Base-by-base conservation (phyloP, 2,797 vertebrate genomes). In the Columba guinea region DNA sequence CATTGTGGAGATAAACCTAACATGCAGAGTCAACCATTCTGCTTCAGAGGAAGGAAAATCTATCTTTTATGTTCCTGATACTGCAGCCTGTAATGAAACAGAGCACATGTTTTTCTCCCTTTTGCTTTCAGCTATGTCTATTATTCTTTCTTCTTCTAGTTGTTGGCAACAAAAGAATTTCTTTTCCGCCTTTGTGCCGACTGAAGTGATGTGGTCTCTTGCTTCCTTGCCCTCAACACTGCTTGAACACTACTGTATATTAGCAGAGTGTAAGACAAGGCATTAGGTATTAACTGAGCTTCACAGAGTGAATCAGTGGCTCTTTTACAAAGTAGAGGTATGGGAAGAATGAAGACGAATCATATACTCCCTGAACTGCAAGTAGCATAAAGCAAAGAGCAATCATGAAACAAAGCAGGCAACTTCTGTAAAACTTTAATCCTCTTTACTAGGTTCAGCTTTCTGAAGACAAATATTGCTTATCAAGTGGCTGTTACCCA, bases 371-470 rank as follows among this genome's bases (percentile, higher is more conserved):
- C 37, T 91, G 56, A 52, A 27, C 37, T 48, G 27, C 28, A 41
- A 78, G 24, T 30, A 70, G 18, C 28, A 37, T 79, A 65, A 68
- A 86, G 55, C 48, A 91, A 48, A 58, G 15, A 26, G 19, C 13
- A 12, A 44, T 34, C 51, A 87, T 0, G 4, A n/a, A 67, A 65
- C 1, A 10, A 83, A 85, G 22, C 8, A 69, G 41, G 41, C 10
- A 68, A 68, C 46, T 78, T 92, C 35, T 81, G 26, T 44, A 84
- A 87, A 92, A 41, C 9, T 81, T 81, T 13, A 74, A 65, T 79
- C 39, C 14, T 79, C 55, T 65, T 64, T 23, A 59, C 12, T 35
- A 78, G 14, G 5, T 67, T 62, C 41, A 86, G 5, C 18, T 84
- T 78, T 79, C 49, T 41, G 27, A 49, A 91, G 23, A 32, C 10